Evolutionary conservation across 2,797 vertebrate species (phyloP).

Genomic region (Lepidocolaptes lacrymiger): DNA sequence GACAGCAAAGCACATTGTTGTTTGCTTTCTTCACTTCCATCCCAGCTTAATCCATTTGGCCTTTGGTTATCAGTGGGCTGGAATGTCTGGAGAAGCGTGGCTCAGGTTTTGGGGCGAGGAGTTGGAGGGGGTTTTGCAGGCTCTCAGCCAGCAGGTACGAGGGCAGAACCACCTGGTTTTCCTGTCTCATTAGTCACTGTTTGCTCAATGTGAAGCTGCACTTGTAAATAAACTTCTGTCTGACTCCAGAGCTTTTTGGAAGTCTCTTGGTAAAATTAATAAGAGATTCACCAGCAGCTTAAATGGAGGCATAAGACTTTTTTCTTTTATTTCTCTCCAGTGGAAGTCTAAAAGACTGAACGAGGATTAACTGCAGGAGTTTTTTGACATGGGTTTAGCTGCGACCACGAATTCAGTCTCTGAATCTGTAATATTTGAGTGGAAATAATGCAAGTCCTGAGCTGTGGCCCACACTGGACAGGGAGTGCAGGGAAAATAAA

Average conservation of each 20-base stretch:
- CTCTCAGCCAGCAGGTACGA: neutral
- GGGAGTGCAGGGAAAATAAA: neutral
- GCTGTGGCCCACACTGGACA: neutral
- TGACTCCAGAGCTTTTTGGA: neutral
- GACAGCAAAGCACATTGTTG: conserved; percentile 78
- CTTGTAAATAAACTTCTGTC: neutral
- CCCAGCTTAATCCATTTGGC: conserved; percentile 78
- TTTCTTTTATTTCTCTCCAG: neutral
- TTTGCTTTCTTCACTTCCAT: conserved; percentile 71
- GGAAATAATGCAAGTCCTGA: conserved; percentile 36
- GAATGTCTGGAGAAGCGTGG: conserved; percentile 75
- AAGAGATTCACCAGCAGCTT: neutral
- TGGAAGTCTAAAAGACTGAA: neutral
- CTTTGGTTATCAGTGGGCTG: conserved; percentile 56
- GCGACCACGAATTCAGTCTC: neutral
- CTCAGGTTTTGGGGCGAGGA: conserved; percentile 41
- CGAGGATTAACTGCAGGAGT: neutral
- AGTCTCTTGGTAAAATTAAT: neutral
- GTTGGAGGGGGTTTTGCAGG: neutral
- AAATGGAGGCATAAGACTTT: neutral
- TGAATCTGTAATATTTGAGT: conserved; percentile 4
- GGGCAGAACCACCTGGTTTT: neutral
- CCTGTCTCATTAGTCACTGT: fast-evolving
- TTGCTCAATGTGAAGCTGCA: neutral
- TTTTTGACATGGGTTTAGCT: neutral